phyloP scores from a whole-genome alignment of 1,140 invertebrate species.

The Sitophilus oryzae region DNA sequence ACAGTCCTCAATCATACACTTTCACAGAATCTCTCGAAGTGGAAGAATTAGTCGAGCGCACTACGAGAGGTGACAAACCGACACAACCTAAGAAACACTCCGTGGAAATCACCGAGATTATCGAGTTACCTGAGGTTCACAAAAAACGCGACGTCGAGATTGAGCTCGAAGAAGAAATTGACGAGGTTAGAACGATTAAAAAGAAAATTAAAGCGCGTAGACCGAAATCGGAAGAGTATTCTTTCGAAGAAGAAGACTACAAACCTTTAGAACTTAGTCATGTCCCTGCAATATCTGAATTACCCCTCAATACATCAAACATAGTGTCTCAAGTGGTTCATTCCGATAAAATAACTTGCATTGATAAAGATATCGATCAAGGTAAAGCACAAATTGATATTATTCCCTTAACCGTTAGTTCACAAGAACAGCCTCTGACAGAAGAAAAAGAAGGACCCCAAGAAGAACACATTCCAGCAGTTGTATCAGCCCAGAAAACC shows the following conservation, averaged over 20 bases:
- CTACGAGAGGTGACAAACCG: constrained; percentile 24
- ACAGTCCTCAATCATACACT: constrained; percentile 40
- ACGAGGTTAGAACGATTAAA: constrained; percentile 16
- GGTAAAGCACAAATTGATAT: constrained; percentile 13
- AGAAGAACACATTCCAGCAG: constrained; percentile 39
- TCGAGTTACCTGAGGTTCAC: constrained; percentile 40
- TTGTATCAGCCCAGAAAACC: constrained; percentile 46
- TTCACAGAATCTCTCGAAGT: constrained; percentile 49
- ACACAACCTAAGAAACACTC: constrained; percentile 36
- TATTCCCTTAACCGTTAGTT: constrained; percentile 9
- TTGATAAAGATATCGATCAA: constrained; percentile 10
- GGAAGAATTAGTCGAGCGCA: constrained; percentile 38
- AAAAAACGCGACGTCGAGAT: constrained; percentile 42
- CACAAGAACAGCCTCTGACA: constrained; percentile 15
- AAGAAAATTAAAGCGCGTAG: constrained; percentile 38
- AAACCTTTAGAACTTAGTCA: constrained; percentile 30
- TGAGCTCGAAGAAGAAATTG: constrained; percentile 46
- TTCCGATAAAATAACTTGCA: constrained; percentile 13
- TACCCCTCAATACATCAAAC: constrained; percentile 43
- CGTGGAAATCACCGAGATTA: constrained; percentile 41
- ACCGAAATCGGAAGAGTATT: constrained; percentile 36
- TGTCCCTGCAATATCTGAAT: constrained; percentile 20
- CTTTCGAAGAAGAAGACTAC: constrained; percentile 41
- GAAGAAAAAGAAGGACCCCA: constrained; percentile 20
- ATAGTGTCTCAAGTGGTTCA: constrained; percentile 33